phyloP scores from a whole-genome alignment of 1,140 invertebrate genomes.

The Galleria mellonella region DNA sequence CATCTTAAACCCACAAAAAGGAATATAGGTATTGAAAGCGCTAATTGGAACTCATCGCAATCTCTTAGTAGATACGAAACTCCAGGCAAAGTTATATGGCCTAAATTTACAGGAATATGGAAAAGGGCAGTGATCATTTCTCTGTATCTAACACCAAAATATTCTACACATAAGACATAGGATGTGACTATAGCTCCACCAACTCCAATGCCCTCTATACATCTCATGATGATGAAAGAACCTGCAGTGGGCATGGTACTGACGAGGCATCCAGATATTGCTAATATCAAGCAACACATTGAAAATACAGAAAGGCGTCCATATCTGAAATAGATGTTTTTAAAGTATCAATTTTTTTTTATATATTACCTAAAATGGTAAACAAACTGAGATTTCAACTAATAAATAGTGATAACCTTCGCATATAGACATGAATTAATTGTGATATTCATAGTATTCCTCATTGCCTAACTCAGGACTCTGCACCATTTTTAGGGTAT shows the following conservation, averaged over 20 bases:
- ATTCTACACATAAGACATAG: slow-evolving; percentile 43
- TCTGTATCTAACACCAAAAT: slow-evolving; percentile 29
- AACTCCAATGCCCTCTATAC: slow-evolving; percentile 38
- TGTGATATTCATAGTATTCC: too few species aligned
- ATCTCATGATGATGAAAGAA: slow-evolving; percentile 31
- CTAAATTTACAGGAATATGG: slow-evolving; percentile 40
- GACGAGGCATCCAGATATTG: slow-evolving; percentile 30
- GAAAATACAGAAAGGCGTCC: slow-evolving; percentile 33
- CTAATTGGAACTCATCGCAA: slow-evolving; percentile 40
- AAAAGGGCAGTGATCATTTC: slow-evolving; percentile 40
- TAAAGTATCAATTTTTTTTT: too few species aligned
- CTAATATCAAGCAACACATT: slow-evolving; percentile 22
- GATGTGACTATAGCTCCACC: slow-evolving; percentile 42
- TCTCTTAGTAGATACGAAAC: slow-evolving; percentile 44
- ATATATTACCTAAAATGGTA: too few species aligned
- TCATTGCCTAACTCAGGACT: too few species aligned
- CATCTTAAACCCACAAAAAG: slow-evolving; percentile 28
- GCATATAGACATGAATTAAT: too few species aligned
- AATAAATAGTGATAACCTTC: too few species aligned
- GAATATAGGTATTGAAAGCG: slow-evolving; percentile 39
- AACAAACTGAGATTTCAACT: too few species aligned
- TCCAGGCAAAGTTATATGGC: slow-evolving; percentile 41
- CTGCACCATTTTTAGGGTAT: too few species aligned
- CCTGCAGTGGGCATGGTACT: slow-evolving; percentile 28
- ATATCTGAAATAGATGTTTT: slow-evolving; percentile 22